Base-by-base conservation (phyloP, 30 jellyfish, hydroid and myxozoan species). In the Phacellophora camtschatica region DNA sequence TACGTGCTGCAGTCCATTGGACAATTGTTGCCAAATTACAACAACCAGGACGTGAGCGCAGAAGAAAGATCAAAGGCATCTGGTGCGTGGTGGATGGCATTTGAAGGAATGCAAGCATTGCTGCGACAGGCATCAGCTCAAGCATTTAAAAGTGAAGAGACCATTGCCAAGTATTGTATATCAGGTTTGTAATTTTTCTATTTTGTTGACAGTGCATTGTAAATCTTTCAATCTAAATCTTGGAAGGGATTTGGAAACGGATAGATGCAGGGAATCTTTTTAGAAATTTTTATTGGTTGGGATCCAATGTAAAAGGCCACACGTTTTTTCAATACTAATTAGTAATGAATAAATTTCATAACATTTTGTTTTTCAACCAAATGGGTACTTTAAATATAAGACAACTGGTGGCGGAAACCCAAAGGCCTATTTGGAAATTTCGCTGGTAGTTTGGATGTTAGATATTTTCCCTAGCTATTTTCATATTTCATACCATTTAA, bases 1-100 rank as follows among this genome's bases (percentile, higher is more conserved):
- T 90, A 90, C 63, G 50, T 75, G 1, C 72, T 90, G 31, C 93
- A 83, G 42, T 88, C 97, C 18, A 86, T 90, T 73, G 53, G 87
- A 18, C 66, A 55, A 24, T 55, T 90, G 15, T 27, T 90, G 36
- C 96, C 90, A 23, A 66, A 90, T 48, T 83, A 90, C 74, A 83
- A 83, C 16, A 90, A 90, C 82, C 58, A 73, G 33, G 61, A 37
- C 15, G 87, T 58, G 2, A 68, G 95, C 27, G 87, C 57, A 25
- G 97, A 75, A 27, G 93, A 74, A 57, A 84, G 95, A 16, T 16
- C 77, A 13, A 58, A 64, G 19, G 97, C 97, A 41, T 83, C 96
- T 1, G 59, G 37, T 22, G 74, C 54, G 32, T 90, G 97, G 97
- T 90, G 97, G 97, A 66, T 10, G 10, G 96, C 93, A 27, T 90